Percentiles rank a stretch among this genome's conserved stretches.
These are phyloP conservation scores for Cyanocitta stelleri DNA, from an alignment of 2,113 vertebrate species.

Conservation along the genomic window DNA sequence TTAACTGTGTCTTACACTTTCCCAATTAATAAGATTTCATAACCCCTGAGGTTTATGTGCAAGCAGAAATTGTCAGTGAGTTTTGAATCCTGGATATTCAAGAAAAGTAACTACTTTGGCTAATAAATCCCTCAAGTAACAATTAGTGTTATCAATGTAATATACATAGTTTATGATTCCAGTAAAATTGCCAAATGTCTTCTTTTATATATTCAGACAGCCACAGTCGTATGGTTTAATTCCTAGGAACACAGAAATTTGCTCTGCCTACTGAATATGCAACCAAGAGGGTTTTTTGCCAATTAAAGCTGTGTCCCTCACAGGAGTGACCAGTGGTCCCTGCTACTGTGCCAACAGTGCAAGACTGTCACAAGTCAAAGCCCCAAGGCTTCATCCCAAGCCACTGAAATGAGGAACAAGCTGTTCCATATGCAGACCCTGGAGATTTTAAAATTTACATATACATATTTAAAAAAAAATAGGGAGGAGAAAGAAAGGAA, in stretches of 20 bases:
- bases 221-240: not conserved
- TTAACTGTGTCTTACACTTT: conserved; percentile 36
- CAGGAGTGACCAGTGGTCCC: not conserved
- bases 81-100: conserved; percentile 16
- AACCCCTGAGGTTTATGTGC: conserved; percentile 52
- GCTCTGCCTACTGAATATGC: not conserved
- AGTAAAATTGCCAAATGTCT: not conserved
- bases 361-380: not conserved
- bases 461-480: not conserved
- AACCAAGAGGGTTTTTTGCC: not conserved
- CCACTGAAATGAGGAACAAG: not conserved
- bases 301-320: not conserved
- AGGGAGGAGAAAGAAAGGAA: not conserved
- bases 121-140: conserved; percentile 68
- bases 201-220: not conserved
- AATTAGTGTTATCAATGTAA: conserved; percentile 61
- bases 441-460: not conserved
- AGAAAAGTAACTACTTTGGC: conserved; percentile 25
- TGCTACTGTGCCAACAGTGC: not conserved
- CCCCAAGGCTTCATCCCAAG: not conserved
- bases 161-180: conserved; percentile 37
- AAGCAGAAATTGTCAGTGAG: conserved; percentile 44
- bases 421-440: not conserved
- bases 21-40: conserved; percentile 53
- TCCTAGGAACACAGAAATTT: not conserved